phyloP scores from a whole-genome alignment of 2,113 vertebrate genomes.

The Anolis carolinensis region DNA sequence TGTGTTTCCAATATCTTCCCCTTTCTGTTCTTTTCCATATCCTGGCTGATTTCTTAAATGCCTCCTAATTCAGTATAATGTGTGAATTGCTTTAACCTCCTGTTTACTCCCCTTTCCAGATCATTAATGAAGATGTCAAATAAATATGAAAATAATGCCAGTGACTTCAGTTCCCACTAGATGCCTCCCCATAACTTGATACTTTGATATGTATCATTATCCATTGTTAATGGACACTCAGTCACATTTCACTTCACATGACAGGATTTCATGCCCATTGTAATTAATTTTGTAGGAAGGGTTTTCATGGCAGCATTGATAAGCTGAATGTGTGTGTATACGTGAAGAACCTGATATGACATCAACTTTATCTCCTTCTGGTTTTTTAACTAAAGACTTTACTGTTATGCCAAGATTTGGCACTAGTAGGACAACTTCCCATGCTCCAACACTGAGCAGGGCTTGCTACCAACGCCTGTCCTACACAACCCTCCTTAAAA shows the following conservation, averaged over 20 bases:
- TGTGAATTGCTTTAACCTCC: slow-evolving; percentile 44
- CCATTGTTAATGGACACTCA: slow-evolving; percentile 39
- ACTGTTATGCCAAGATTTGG: neutral
- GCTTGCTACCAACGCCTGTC: neutral
- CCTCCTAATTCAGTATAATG: slow-evolving; percentile 34
- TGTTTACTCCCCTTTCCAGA: slow-evolving; percentile 52
- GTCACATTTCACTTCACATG: slow-evolving; percentile 36
- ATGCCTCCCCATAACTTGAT: slow-evolving; percentile 24
- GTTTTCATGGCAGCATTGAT: slow-evolving; percentile 28
- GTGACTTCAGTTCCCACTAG: slow-evolving; percentile 19
- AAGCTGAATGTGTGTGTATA: neutral
- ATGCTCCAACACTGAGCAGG: neutral
- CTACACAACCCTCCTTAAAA: no score
- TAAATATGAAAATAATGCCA: slow-evolving; percentile 9
- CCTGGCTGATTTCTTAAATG: slow-evolving; percentile 27
- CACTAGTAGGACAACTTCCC: neutral
- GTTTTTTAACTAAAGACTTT: neutral
- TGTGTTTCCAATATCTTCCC: slow-evolving; percentile 27
- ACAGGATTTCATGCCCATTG: neutral
- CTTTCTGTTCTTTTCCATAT: slow-evolving; percentile 37
- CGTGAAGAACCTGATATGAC: no score
- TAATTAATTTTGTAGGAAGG: slow-evolving; percentile 44
- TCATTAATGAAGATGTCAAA: slow-evolving; percentile 44
- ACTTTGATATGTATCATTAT: slow-evolving; percentile 28
- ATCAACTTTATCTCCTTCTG: slow-evolving; percentile 4